Base-by-base conservation (phyloP, 1,140 invertebrate genomes). In the Onthophagus taurus region DNA sequence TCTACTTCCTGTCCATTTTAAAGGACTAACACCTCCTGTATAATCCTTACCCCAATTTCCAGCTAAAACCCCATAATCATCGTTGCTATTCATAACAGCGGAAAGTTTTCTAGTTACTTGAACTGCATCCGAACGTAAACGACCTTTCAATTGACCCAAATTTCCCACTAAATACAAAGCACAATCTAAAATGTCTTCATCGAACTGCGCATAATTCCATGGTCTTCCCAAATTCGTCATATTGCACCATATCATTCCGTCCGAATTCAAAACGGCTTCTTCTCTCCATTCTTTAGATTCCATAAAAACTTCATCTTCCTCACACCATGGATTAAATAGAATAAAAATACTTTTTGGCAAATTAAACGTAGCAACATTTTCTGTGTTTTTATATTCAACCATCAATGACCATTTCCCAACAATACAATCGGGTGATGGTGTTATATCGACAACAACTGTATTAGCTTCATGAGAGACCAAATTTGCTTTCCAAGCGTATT, bases 171-270 rank as follows among this genome's bases (percentile, higher is more conserved):
- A 63, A 57, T 84, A 81, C 9, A 95, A 64, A 18, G 86, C 76
- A 56, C 88, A 91, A 24, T 94, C 87, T n/a, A 97, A 66, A 47
- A 93, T 77, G 55, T 90, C 74, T 41, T 78, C 78, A 55, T 91
- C 85, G 54, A 88, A 92, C 65, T 96, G 93, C 0, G 85, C 83
- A 60, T 86, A 93, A 53, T 90, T 89, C 93, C 93, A 97, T 2
- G 89, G 79, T 1, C 80, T 77, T 0, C 88, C 85, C 48, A 83
- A 76, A 54, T 85, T 89, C 53, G 87, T 75, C 6, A 81, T 88
- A 5, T 92, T 92, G 44, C 89, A 74, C 78, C 83, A 97, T 57
- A 97, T 91, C 9, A 94, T 66, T 0, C 92, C 92, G 6, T 83
- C 81, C 49, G 95, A 89, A 48, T 78, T 80, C 59, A 91, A 61